Evolutionary conservation across 2,888 invertebrate species (phyloP), one percentile per base, ranked within the genome.

Genomic region (Scaptomyza reducta): DNA sequence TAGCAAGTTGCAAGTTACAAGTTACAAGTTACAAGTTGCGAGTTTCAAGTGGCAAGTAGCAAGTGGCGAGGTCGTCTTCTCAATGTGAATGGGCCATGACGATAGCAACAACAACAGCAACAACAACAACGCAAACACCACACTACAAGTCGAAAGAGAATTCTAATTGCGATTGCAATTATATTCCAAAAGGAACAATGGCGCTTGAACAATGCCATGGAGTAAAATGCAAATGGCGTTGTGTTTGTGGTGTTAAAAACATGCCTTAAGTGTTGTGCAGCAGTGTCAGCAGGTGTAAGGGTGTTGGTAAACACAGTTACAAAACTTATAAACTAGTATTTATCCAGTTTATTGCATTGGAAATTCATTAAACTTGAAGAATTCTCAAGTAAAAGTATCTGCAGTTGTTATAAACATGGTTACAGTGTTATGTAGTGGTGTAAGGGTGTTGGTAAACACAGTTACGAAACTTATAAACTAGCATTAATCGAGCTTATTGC

Each of bases 121-220:
- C 38, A 31, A 45, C 49, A n/a, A n/a, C n/a, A n/a, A n/a, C n/a
- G n/a, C n/a, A 38, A 38, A 27, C 57, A 31, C 35, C 62, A 55
- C 44, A 67, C 69, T n/a, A 85, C 61, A 55, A 70, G 69, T 77
- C 79, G 89, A 85, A 87, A 87, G 79, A 70, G 77, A 77, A 87
- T 79, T 87, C 85, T 79, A 87, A 70, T 79, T 87, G 73, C 64
- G 73, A 75, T 18, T 53, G 27, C 60, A 38, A 50, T 44, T 44
- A 44, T 22, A 44, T n/a, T 10, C 2, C 38, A 27, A 14, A 38
- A 38, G 31, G 18, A 40, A 38, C 35, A 65, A 58, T 42, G 58
- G 16, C 56, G 49, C 14, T 35, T 35, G 11, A 7, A 31, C 31
- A 31, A 31, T 31, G 31, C 31, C 31, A 31, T 31, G 31, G 31